Evolutionary conservation across 2,888 invertebrate species (phyloP).

Genomic region (Leucophenga montana): DNA sequence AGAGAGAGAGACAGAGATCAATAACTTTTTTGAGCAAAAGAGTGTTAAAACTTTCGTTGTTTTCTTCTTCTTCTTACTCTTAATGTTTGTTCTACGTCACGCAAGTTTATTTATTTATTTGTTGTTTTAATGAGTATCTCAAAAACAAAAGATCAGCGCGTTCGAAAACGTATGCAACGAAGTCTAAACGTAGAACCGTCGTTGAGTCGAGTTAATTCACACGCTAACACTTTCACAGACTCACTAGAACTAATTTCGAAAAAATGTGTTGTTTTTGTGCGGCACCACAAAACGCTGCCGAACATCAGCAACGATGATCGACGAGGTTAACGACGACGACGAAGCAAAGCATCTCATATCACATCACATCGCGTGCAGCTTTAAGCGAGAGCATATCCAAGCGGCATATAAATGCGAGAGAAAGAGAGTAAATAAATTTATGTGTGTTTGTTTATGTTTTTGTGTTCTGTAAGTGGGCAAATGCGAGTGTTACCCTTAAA

Average conservation of each 20-base stretch:
- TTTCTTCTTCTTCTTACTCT: neutral
- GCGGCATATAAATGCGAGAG: neutral
- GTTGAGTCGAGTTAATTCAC: neutral
- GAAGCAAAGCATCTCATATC: neutral
- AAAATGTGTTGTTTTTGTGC: slow-evolving; percentile 68
- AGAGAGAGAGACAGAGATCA: too few relatives aligned
- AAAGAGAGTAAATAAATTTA: slow-evolving; percentile 34
- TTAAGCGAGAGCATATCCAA: slow-evolving; percentile 46
- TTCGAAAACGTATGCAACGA: neutral
- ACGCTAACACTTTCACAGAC: slow-evolving; percentile 71
- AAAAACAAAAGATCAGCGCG: neutral
- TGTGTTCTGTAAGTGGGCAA: too few relatives aligned
- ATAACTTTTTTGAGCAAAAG: neutral
- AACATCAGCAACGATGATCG: slow-evolving; percentile 17
- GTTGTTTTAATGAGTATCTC: neutral
- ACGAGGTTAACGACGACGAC: slow-evolving; percentile 24
- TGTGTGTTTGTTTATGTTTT: slow-evolving; percentile 15
- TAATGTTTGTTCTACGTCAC: slow-evolving; percentile 7
- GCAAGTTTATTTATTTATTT: neutral
- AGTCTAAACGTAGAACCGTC: neutral
- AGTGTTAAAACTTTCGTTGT: slow-evolving; percentile 13
- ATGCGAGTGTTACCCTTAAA: too few relatives aligned
- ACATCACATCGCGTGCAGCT: slow-evolving; percentile 35
- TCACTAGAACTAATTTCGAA: slow-evolving; percentile 70
- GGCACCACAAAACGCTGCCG: slow-evolving; percentile 28